Evolutionary conservation across 2,888 invertebrate species (phyloP).

Genomic region (Pheosia tremula): DNA sequence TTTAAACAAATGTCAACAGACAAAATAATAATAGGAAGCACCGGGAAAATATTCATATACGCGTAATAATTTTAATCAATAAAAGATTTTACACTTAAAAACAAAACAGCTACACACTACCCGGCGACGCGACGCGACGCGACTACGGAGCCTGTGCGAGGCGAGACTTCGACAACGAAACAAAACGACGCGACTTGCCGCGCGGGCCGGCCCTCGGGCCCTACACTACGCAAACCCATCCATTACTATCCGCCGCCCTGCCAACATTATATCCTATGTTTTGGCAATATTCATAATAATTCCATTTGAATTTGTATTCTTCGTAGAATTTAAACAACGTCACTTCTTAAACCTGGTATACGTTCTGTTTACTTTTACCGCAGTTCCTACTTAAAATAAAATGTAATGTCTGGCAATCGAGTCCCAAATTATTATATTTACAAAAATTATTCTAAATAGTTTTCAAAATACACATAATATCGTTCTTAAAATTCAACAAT

Average conservation of each 20-base stretch:
- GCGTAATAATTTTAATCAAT: constrained; percentile 57
- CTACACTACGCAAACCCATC: constrained; percentile 24
- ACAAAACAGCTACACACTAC: constrained; percentile 46
- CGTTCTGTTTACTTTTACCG: constrained; percentile 33
- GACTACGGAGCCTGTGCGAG: constrained; percentile 8
- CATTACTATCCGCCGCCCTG: constrained; percentile 32
- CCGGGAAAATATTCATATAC: constrained; percentile 69
- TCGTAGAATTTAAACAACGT: constrained; percentile 37
- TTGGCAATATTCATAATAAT: constrained; percentile 41
- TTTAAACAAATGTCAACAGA: constrained; percentile 79
- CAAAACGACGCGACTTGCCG: constrained; percentile 1
- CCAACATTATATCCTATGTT: constrained; percentile 39
- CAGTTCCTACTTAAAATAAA: constrained; percentile 49
- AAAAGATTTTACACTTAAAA: constrained; percentile 61
- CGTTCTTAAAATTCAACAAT: constrained; percentile 63
- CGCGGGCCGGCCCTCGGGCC: constrained; percentile 11
- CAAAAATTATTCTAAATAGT: constrained; percentile 52
- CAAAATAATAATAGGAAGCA: constrained; percentile 81
- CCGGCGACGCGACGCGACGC: constrained; percentile 13
- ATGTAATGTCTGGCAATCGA: constrained; percentile 58
- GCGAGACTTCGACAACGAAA: background rate
- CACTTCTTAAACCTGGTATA: constrained; percentile 28
- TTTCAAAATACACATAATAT: constrained; percentile 53
- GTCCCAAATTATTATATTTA: constrained; percentile 52
- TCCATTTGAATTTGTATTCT: constrained; percentile 42